phyloP scores from a whole-genome alignment of 2,888 invertebrate species.

The Antheraea assamensis region DNA sequence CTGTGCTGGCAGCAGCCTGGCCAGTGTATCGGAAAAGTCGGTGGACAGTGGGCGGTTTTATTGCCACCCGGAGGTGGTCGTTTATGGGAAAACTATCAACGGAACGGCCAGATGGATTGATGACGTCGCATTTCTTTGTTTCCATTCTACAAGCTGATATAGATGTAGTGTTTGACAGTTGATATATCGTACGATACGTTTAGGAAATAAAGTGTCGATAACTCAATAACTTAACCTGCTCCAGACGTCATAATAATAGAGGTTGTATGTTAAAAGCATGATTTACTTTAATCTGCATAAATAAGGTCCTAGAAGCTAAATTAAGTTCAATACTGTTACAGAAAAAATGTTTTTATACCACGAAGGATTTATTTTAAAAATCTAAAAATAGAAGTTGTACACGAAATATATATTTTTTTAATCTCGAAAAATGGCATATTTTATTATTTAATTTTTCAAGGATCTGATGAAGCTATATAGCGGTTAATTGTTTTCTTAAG shows the following conservation, averaged over 20 bases:
- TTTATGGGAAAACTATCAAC: constrained; percentile 80
- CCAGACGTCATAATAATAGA: background rate
- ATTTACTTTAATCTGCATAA: background rate
- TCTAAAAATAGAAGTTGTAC: no score
- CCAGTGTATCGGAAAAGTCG: constrained; percentile 79
- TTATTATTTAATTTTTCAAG: no score
- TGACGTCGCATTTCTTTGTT: constrained; percentile 68
- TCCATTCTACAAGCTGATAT: constrained; percentile 50
- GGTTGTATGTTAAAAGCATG: background rate
- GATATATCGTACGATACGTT: constrained; percentile 13
- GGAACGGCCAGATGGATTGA: constrained; percentile 63
- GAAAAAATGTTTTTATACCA: no score
- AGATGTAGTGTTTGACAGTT: constrained; percentile 43
- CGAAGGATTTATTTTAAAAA: no score
- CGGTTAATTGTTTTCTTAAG: no score
- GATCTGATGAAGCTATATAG: no score
- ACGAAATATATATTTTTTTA: no score
- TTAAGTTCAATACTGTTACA: no score
- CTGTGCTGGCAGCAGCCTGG: constrained; percentile 64
- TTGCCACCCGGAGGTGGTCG: constrained; percentile 74
- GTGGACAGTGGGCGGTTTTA: constrained; percentile 70
- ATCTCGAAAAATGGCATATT: no score
- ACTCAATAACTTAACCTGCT: background rate
- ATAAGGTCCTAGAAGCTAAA: no score
- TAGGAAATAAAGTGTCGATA: constrained; percentile 15